Percentiles rank a stretch among this genome's conserved stretches.
These are phyloP conservation scores for Rhyacophila evoluta DNA, from an alignment of 2,888 invertebrate genomes.

Conservation along the genomic window DNA sequence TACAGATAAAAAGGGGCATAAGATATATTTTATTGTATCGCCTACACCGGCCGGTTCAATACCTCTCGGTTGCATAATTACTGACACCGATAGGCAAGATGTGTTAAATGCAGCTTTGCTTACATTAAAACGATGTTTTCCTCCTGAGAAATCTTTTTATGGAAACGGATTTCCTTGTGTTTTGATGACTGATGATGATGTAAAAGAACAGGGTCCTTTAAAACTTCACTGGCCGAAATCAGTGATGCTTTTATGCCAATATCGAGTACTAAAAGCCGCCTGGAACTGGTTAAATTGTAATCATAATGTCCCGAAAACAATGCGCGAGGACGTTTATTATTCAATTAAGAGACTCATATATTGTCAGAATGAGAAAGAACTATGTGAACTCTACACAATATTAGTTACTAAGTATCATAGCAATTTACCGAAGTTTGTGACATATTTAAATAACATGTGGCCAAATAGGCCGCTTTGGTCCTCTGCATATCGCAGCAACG, in stretches of 20 bases:
- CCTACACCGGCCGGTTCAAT: conserved; percentile 46
- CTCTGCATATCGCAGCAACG: conserved; percentile 46
- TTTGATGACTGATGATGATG: conserved; percentile 43
- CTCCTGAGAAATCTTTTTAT: conserved; percentile 44
- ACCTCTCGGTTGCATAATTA: conserved; percentile 49
- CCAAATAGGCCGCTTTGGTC: conserved; percentile 47
- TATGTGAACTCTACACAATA: conserved; percentile 38
- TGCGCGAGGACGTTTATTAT: conserved; percentile 47
- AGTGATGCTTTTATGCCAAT: conserved; percentile 40
- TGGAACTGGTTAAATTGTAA: conserved; percentile 49
- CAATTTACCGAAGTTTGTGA: conserved; percentile 42
- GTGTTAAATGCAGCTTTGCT: conserved; percentile 40
- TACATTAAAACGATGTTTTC: conserved; percentile 44
- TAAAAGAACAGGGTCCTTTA: conserved; percentile 38
- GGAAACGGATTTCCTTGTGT: conserved; percentile 39
- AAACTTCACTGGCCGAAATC: conserved; percentile 48
- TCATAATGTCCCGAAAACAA: conserved; percentile 45
- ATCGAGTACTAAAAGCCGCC: conserved; percentile 37
- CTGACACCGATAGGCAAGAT: conserved; percentile 37
- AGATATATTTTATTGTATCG: conserved; percentile 47
- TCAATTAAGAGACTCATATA: conserved; percentile 45
- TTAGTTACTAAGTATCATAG: conserved; percentile 40
- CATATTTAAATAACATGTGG: conserved; percentile 48
- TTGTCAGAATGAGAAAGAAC: conserved; percentile 44
- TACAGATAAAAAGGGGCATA: conserved; percentile 43